These are phyloP conservation scores for Gallinago undulata DNA, from an alignment of 2,113 vertebrate genomes.

Conservation along the genomic window DNA sequence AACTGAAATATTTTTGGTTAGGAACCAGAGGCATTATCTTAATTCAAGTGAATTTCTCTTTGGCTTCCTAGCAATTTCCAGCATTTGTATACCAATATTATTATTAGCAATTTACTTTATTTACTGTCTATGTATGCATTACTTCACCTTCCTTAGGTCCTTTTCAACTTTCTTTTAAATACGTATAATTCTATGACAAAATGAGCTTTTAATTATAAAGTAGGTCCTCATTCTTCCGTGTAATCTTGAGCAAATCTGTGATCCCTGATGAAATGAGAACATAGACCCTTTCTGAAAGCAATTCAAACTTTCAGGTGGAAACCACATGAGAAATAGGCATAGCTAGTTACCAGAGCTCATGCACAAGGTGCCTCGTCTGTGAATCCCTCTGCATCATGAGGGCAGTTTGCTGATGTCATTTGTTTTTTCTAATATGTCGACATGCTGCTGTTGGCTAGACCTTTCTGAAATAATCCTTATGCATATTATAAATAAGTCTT, in stretches of 20 bases:
- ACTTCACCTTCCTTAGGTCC: neutral
- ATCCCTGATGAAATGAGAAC: neutral
- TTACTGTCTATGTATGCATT: neutral
- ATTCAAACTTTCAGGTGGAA: neutral
- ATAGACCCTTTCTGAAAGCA: neutral
- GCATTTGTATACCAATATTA: neutral
- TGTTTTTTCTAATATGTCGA: neutral
- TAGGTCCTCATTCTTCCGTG: neutral
- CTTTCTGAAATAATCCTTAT: neutral
- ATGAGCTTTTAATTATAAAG: neutral
- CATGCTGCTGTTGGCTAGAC: neutral
- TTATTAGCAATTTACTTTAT: neutral
- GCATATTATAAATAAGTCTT: neutral
- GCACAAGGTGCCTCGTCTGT: neutral
- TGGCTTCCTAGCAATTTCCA: neutral
- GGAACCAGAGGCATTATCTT: neutral
- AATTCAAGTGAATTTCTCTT: neutral
- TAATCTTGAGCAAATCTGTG: neutral
- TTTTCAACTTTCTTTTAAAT: neutral
- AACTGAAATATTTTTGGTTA: neutral
- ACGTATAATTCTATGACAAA: fast-evolving
- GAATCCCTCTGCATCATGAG: neutral
- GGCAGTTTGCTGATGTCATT: neutral
- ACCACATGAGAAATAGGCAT: neutral
- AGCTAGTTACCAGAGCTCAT: neutral